Evolutionary conservation across 2,797 vertebrate species (phyloP).

Genomic region (Melanogrammus aeglefinus): DNA sequence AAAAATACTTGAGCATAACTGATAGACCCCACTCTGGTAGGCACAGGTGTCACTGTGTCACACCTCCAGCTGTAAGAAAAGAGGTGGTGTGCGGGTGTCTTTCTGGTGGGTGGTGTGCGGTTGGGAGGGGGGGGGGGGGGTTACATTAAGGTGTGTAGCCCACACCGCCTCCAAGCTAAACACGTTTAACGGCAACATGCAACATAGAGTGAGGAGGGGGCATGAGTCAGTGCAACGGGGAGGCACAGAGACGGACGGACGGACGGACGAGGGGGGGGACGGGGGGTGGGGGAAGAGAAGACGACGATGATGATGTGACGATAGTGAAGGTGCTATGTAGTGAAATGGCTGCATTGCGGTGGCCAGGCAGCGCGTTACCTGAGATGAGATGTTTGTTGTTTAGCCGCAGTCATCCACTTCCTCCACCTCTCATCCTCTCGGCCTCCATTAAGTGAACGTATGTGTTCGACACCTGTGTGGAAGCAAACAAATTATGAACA

Average conservation of each 20-base stretch:
- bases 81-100: background rate
- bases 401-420: background rate
- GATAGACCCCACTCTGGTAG: slow-evolving; percentile 6
- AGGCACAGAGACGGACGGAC: too few relatives aligned
- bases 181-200: background rate
- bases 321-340: background rate
- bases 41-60: slow-evolving; percentile 16
- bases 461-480: slow-evolving; percentile 16
- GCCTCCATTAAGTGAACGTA: background rate
- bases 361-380: background rate
- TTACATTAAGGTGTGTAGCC: background rate
- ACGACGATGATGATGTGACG: background rate
- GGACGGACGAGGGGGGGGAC: too few relatives aligned
- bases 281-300: background rate
- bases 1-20: slow-evolving; percentile 24
- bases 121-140: background rate
- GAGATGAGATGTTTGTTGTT: background rate
- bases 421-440: background rate
- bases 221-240: background rate
- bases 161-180: background rate
- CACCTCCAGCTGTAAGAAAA: slow-evolving; percentile 8
- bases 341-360: background rate
- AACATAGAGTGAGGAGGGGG: background rate
- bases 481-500: slow-evolving; percentile 27
- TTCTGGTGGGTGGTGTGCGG: background rate